Base-by-base conservation (phyloP, 2,888 invertebrate genomes). In the Agonopterix alstromeriana region DNA sequence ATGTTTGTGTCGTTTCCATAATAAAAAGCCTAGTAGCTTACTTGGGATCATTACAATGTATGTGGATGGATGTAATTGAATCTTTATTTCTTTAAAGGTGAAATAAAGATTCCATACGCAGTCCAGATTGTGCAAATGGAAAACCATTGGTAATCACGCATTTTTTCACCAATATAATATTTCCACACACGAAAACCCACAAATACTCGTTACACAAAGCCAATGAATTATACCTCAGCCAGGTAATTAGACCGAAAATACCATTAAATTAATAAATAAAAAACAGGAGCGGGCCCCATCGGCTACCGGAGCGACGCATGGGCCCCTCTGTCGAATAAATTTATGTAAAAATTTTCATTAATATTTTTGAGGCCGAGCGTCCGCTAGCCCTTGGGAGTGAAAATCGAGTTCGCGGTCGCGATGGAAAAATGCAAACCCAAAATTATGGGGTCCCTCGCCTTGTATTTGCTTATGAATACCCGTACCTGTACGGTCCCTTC, bases 331-430 rank as follows among this genome's bases (percentile, higher is more conserved):
- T 79, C 82, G 84, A 83, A 88, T 88, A 88, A 88, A 88, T 88
- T 88, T 88, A 88, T 88, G 88, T 87, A 88, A 87, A 88, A 88
- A 85, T 82, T 88, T 88, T 88, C 88, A 88, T 88, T 88, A 87
- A 87, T 88, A 88, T 88, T 88, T 87, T 86, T 81, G 85, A 85
- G 83, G 82, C 84, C 82, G 82, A 73, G 73, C 82, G 84, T 77
- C 79, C 85, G 82, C 63, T 71, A 74, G 85, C 87, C 88, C 87
- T 78, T 82, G 87, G 88, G 87, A 87, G 75, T 77, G 77, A 70
- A 77, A 84, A 84, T 84, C 84, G 85, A 83, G 86, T 85, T 85
- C 87, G 87, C 82, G 86, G 88, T 85, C 77, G 81, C 85, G 82
- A 87, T 86, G 85, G 86, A 88, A 88, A 87, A 88, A 88, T 88